phyloP scores from a whole-genome alignment of 2,113 vertebrate species.

The Isichthys henryi region DNA sequence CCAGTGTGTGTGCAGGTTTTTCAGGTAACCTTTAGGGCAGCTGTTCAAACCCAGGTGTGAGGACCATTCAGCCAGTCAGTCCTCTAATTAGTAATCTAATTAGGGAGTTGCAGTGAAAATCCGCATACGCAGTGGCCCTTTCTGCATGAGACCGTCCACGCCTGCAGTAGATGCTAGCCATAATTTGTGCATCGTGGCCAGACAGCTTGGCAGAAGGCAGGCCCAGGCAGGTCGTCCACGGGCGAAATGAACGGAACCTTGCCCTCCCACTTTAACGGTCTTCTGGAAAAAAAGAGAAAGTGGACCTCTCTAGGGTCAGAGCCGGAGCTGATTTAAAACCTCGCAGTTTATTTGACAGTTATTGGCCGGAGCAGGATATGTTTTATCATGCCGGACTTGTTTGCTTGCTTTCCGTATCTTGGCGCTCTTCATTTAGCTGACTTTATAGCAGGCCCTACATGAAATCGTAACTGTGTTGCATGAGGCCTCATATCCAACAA shows the following conservation, averaged over 20 bases:
- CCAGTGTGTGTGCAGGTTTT: background rate
- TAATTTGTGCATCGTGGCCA: background rate
- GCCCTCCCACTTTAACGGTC: background rate
- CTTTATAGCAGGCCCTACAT: background rate
- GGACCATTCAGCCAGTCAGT: background rate
- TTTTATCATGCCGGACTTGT: conserved; percentile 1
- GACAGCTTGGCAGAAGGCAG: background rate
- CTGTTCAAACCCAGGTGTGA: background rate
- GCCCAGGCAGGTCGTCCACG: background rate
- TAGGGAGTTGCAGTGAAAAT: background rate
- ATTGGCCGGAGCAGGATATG: no score
- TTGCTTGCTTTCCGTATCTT: background rate
- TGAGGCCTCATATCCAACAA: background rate
- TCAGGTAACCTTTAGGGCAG: background rate
- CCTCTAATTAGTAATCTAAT: background rate
- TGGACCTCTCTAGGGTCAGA: background rate
- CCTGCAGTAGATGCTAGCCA: background rate
- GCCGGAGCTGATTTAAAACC: background rate
- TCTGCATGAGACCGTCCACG: background rate
- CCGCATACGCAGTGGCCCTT: background rate
- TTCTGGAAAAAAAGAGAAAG: background rate
- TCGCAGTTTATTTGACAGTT: background rate
- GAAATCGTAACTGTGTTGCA: background rate
- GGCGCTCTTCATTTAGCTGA: background rate
- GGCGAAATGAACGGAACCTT: background rate